phyloP scores from a whole-genome alignment of 1,140 invertebrate genomes.

The Drosophila sp. region DNA sequence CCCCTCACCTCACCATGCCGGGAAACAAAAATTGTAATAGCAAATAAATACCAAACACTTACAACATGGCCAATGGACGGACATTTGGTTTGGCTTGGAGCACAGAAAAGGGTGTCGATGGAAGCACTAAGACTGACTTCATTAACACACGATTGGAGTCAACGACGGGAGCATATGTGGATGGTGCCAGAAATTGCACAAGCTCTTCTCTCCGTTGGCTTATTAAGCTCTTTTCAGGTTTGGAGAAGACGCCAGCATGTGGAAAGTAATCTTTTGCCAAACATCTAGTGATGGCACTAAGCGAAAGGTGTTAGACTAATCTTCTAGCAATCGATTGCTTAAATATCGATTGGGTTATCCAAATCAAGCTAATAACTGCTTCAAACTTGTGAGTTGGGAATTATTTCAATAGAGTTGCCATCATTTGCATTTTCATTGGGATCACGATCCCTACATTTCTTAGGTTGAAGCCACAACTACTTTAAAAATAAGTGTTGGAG shows the following conservation, averaged over 20 bases:
- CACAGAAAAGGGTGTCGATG: not conserved
- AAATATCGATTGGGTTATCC: too few species aligned
- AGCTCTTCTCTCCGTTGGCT: conserved; percentile 20
- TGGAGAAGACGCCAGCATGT: not conserved
- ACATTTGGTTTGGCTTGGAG: too few species aligned
- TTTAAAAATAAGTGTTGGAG: too few species aligned
- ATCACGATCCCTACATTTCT: too few species aligned
- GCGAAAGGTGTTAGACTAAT: not conserved
- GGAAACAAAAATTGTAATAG: conserved; percentile 43
- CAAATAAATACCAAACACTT: conserved; percentile 54
- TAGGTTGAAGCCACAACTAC: too few species aligned
- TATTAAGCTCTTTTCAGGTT: conserved; percentile 33
- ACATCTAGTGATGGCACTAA: not conserved
- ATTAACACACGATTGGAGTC: conserved; percentile 42
- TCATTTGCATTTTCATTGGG: too few species aligned
- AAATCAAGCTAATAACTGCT: too few species aligned
- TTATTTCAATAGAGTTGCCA: too few species aligned
- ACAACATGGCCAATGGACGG: conserved; percentile 28
- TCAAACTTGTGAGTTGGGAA: too few species aligned
- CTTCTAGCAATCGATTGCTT: too few species aligned
- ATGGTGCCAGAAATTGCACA: conserved; percentile 36
- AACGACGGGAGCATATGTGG: not conserved
- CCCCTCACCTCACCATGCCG: conserved; percentile 26
- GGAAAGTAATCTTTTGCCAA: not conserved
- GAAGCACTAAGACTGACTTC: conserved; percentile 72